A percentile compares a stretch with the other conserved stretches of the same genome.
Conservation (phyloP, 2,888 invertebrate species). For the Netelia fuscicornis region DNA sequence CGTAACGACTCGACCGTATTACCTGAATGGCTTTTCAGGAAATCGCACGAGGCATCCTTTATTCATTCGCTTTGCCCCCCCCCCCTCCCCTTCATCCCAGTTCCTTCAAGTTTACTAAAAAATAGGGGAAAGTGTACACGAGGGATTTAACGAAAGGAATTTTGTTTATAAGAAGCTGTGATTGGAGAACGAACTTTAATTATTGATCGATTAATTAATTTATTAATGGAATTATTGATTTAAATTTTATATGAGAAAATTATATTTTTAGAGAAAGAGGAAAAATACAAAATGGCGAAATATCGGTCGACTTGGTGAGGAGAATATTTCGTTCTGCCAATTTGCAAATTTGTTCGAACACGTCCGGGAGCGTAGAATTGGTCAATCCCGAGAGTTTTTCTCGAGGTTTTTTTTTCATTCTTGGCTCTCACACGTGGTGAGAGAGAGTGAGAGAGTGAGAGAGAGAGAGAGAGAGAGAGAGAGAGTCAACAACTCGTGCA, state of each 20-base stretch:
- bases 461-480: neutral
- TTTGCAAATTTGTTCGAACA: neutral
- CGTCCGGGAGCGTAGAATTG: neutral
- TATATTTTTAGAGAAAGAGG: no score
- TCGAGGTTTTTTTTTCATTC: constrained; percentile 20
- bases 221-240: no score
- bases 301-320: no score
- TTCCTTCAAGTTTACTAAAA: neutral
- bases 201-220: no score
- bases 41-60: neutral
- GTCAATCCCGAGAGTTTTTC: neutral
- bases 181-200: no score
- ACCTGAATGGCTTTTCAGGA: neutral
- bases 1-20: constrained; percentile 14
- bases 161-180: no score
- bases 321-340: neutral
- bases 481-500: constrained; percentile 44
- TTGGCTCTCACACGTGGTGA: constrained; percentile 47
- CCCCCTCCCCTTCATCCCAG: neutral
- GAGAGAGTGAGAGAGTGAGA: neutral
- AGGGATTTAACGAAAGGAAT: no score
- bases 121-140: no score
- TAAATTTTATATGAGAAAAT: no score
- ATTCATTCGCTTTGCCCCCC: neutral
- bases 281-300: no score